Conservation (phyloP, 2,888 invertebrate genomes). For the Thysanoteuthis rhombus region DNA sequence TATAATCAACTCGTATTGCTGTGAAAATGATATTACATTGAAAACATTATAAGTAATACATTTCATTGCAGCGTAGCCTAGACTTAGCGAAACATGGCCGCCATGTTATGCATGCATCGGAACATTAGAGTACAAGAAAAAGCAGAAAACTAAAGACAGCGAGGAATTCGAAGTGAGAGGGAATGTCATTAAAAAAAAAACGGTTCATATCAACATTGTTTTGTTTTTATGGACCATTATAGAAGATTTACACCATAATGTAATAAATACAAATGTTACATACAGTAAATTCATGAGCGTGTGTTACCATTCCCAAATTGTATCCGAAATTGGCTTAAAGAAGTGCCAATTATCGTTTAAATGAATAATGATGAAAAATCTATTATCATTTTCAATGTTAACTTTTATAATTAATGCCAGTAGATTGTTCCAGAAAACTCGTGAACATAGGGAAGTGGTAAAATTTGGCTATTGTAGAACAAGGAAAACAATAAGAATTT, state of each 20-base stretch:
- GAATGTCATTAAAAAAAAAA: neutral
- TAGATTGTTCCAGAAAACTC: neutral
- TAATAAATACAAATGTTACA: neutral
- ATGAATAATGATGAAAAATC: neutral
- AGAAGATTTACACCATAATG: neutral
- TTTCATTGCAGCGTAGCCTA: slow-evolving; percentile 12
- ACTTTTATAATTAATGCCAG: neutral
- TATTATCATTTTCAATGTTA: neutral
- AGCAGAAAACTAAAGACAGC: neutral
- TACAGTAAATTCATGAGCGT: neutral
- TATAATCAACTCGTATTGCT: neutral
- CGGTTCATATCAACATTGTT: too few species aligned
- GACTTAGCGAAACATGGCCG: neutral
- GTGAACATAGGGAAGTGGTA: neutral
- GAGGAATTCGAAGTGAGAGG: neutral
- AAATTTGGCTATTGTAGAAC: neutral
- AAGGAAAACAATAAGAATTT: neutral
- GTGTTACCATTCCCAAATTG: neutral
- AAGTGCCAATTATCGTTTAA: too few species aligned
- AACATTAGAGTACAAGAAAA: neutral
- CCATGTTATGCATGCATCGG: neutral
- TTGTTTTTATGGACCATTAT: too few species aligned
- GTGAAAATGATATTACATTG: neutral
- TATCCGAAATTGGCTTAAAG: neutral
- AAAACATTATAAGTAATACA: neutral